Conservation (phyloP, 2,797 vertebrate genomes). For the Hyperoplus lanceolatus region DNA sequence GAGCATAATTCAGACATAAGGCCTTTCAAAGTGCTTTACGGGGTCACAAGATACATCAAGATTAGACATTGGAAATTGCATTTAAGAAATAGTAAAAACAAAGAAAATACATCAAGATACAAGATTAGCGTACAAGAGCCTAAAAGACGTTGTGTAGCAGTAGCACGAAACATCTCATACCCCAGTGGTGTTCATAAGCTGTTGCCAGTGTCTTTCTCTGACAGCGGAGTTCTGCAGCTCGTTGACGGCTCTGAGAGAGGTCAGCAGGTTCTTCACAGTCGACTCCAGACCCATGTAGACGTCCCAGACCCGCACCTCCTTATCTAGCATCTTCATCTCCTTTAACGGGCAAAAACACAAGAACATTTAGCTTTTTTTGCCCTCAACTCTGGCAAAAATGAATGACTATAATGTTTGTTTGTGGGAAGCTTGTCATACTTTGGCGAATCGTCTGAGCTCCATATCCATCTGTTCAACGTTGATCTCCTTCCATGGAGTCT, state of each 20-base stretch:
- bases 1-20: no score
- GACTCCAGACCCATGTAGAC: conserved; percentile 82
- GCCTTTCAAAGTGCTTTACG: no score
- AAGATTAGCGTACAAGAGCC: no score
- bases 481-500: conserved; percentile 91
- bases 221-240: conserved; percentile 84
- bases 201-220: conserved; percentile 85
- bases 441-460: conserved; percentile 90
- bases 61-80: no score
- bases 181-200: conserved; percentile 85
- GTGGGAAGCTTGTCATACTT: conserved; percentile 70
- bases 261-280: conserved; percentile 84
- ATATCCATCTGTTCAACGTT: conserved; percentile 93
- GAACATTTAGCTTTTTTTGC: neutral
- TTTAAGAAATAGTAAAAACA: no score
- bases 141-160: conserved; percentile 8
- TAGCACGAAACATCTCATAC: conserved; percentile 46
- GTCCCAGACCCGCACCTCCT: conserved; percentile 84
- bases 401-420: neutral
- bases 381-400: neutral
- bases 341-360: conserved; percentile 20
- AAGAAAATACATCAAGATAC: no score
- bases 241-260: conserved; percentile 87
- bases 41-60: no score
- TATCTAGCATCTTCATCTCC: conserved; percentile 88